Percentiles rank a stretch among this genome's conserved stretches.
These are phyloP conservation scores for Oscheius sp. DNA, from an alignment of 2,888 invertebrate species.

Conservation along the genomic window DNA sequence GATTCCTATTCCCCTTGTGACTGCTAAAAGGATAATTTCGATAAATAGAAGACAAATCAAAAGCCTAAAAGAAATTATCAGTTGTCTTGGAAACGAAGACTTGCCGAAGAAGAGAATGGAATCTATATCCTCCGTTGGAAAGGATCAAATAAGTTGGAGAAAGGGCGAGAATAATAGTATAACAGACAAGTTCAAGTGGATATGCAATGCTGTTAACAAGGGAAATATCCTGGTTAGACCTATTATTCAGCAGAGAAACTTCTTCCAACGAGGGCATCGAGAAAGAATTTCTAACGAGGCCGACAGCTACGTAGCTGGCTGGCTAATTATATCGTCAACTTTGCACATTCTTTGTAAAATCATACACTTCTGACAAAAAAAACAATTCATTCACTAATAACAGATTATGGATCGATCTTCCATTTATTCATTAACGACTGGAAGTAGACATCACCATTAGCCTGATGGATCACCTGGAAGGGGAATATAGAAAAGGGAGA, in stretches of 20 bases:
- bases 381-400: not conserved
- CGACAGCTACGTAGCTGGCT: no score
- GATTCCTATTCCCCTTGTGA: not conserved
- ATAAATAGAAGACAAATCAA: not conserved
- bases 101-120: not conserved
- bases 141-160: not conserved
- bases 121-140: not conserved
- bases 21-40: not conserved
- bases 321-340: no score
- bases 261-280: no score
- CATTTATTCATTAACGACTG: slow-evolving; percentile 5
- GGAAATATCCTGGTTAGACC: no score
- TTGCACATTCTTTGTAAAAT: no score
- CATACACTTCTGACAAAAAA: no score
- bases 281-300: no score
- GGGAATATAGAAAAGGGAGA: no score
- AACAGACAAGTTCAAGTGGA: not conserved
- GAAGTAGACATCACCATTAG: slow-evolving; percentile 9
- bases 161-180: not conserved
- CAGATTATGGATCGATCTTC: not conserved
- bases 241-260: no score
- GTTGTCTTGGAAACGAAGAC: no score
- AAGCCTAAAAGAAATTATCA: no score
- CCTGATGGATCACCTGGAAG: slow-evolving; percentile 1
- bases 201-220: not conserved